A percentile compares a stretch with the other conserved stretches of the same genome.
Evolutionary conservation across 2,888 invertebrate genomes (phyloP).

Genomic region (Ochlodes sylvanus): DNA sequence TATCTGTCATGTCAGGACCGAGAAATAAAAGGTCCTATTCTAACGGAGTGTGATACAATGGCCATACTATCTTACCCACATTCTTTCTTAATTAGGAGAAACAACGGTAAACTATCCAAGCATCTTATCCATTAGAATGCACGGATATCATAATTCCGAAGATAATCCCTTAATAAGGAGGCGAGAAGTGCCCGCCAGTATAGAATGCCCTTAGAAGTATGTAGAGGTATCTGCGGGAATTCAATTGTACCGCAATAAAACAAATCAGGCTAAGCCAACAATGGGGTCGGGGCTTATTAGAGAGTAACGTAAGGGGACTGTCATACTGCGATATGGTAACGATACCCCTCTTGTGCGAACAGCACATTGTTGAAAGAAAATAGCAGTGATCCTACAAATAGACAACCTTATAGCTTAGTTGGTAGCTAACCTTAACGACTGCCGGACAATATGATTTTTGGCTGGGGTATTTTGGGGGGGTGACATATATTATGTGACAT

Average conservation of each 20-base stretch:
- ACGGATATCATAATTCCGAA: constrained; percentile 28
- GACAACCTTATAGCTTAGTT: too few species aligned
- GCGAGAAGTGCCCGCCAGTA: constrained; percentile 13
- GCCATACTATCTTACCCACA: constrained; percentile 11
- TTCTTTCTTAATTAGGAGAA: constrained; percentile 21
- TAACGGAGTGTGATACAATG: neutral
- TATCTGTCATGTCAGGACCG: too few species aligned
- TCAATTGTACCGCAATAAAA: constrained; percentile 32
- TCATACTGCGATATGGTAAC: neutral
- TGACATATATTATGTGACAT: too few species aligned
- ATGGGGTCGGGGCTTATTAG: constrained; percentile 31
- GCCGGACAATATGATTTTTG: too few species aligned
- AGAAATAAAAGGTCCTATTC: neutral
- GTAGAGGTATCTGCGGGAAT: constrained; percentile 21
- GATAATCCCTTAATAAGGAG: constrained; percentile 33
- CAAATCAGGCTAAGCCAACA: constrained; percentile 29
- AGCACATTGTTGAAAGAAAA: too few species aligned
- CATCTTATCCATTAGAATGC: constrained; percentile 14
- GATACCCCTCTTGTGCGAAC: neutral
- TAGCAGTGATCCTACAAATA: too few species aligned
- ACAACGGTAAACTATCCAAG: constrained; percentile 23
- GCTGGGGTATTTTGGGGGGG: too few species aligned
- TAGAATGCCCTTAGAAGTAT: constrained; percentile 1
- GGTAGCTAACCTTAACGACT: too few species aligned
- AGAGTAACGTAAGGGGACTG: neutral